Conservation (phyloP, 2,113 vertebrate species). For the Bagarius yarrelli region DNA sequence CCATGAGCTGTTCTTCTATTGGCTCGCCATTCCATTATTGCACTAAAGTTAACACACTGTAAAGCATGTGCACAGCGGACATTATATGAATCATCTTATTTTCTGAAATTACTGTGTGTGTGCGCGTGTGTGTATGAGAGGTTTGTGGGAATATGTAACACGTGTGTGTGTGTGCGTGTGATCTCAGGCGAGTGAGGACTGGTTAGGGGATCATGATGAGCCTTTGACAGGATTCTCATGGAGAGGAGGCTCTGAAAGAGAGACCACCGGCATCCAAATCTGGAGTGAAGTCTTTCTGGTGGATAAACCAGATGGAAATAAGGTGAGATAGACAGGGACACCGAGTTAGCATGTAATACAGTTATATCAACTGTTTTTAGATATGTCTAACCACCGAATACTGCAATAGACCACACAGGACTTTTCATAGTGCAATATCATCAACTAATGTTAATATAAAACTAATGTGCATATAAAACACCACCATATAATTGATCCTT, state of each 20-base stretch:
- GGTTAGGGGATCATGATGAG: conserved; percentile 88
- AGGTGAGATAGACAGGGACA: conserved; percentile 68
- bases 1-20: conserved; percentile 4
- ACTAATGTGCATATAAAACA: not conserved
- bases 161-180: not conserved
- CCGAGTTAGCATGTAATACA: not conserved
- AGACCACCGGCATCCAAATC: conserved; percentile 97
- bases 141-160: not conserved
- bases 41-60: not conserved
- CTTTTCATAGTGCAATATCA: not conserved
- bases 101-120: not conserved
- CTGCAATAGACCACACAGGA: not conserved
- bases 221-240: conserved; percentile 96
- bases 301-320: conserved; percentile 88
- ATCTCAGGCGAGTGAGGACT: conserved; percentile 79
- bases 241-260: conserved; percentile 94
- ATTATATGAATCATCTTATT: not conserved
- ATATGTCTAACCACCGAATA: not conserved
- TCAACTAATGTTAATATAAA: not conserved
- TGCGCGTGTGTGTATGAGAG: not conserved
- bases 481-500: not conserved
- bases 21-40: not conserved
- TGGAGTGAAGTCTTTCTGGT: conserved; percentile 97
- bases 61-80: not conserved
- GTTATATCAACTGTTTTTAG: not conserved